Conservation (phyloP, 2,797 vertebrate species). For the Hydrolagus colliei region DNA sequence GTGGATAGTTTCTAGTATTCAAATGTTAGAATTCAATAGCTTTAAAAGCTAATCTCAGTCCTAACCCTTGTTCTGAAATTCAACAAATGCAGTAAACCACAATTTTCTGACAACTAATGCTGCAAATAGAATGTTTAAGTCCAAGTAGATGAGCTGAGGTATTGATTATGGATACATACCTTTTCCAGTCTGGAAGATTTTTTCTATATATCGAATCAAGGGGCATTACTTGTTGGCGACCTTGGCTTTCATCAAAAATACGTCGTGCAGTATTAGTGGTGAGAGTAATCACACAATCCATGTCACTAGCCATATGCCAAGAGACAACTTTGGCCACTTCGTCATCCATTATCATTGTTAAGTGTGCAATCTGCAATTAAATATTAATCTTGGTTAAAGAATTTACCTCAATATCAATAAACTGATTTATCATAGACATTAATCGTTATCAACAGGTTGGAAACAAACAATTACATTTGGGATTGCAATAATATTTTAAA, state of each 20-base stretch:
- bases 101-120: background rate
- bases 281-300: conserved; percentile 82
- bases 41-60: background rate
- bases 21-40: background rate
- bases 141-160: background rate
- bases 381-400: background rate
- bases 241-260: conserved; percentile 65
- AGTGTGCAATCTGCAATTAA: conserved; percentile 69
- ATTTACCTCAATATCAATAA: background rate
- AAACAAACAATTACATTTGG: too few species aligned
- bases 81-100: background rate
- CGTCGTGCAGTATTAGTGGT: conserved; percentile 65
- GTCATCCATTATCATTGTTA: conserved; percentile 71
- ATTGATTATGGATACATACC: conserved; percentile 50
- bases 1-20: too few species aligned
- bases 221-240: conserved; percentile 76
- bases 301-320: conserved; percentile 79
- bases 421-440: background rate
- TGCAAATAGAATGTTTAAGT: background rate
- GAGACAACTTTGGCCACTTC: conserved; percentile 76
- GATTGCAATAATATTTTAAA: too few species aligned
- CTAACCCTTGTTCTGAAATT: background rate
- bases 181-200: conserved; percentile 58
- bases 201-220: conserved; percentile 68
- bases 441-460: too few species aligned